Percentiles rank a stretch among this genome's conserved stretches.
Evolutionary conservation across 2,888 invertebrate species (phyloP).

Genomic region (Chesias legatella): DNA sequence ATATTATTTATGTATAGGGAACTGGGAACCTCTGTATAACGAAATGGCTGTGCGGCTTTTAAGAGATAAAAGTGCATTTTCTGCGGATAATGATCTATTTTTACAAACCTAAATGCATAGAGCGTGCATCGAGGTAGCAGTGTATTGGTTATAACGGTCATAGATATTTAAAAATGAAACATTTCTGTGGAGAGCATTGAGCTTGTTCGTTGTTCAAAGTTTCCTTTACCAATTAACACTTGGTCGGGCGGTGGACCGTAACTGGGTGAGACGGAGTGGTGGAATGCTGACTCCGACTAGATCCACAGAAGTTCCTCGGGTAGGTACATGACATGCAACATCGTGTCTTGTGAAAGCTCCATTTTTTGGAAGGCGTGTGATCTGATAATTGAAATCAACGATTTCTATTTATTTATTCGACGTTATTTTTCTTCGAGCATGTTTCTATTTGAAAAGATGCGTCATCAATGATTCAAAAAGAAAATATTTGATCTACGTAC

Average conservation of each 20-base stretch:
- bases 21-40: no score
- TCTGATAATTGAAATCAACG: conserved; percentile 20
- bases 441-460: conserved; percentile 6
- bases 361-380: conserved; percentile 8
- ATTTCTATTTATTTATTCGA: conserved; percentile 18
- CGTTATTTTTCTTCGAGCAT: conserved; percentile 5
- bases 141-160: conserved; percentile 70
- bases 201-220: conserved; percentile 78
- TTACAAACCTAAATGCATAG: conserved; percentile 33
- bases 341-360: conserved; percentile 27
- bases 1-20: no score
- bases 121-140: conserved; percentile 27
- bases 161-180: conserved; percentile 77
- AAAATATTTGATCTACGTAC: background rate
- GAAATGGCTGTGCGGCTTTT: no score
- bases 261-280: conserved; percentile 70
- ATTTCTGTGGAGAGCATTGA: conserved; percentile 79
- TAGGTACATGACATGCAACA: conserved; percentile 35
- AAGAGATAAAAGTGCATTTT: no score
- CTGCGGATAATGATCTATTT: no score
- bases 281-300: conserved; percentile 59
- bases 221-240: conserved; percentile 81
- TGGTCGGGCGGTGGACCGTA: conserved; percentile 71
- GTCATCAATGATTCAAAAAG: background rate
- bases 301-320: conserved; percentile 47